A percentile compares a stretch with the other conserved stretches of the same genome.
These are phyloP conservation scores for Sialis lutaria DNA, from an alignment of 2,888 invertebrate species.

Conservation along the genomic window DNA sequence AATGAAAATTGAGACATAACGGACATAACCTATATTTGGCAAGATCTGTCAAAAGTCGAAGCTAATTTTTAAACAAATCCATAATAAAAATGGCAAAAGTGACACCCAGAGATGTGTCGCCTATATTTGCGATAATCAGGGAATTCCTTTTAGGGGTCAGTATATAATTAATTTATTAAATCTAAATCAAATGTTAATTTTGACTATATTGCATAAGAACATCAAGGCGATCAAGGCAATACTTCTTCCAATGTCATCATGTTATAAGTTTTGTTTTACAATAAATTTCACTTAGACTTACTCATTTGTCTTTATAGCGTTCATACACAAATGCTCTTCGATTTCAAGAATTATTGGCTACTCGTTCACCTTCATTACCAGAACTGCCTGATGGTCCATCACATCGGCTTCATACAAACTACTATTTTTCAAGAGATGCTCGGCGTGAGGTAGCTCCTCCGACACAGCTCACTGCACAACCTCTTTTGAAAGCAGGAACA, in stretches of 20 bases:
- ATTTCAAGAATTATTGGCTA: slow-evolving; percentile 44
- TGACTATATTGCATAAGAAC: not conserved
- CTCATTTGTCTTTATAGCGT: slow-evolving; percentile 27
- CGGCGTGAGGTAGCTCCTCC: slow-evolving; percentile 64
- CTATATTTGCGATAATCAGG: slow-evolving; percentile 39
- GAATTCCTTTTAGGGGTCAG: slow-evolving; percentile 49
- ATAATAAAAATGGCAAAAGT: slow-evolving; percentile 21
- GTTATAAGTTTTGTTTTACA: no score
- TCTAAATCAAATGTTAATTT: not conserved
- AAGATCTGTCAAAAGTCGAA: not conserved
- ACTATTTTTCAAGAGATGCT: slow-evolving; percentile 70
- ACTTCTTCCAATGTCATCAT: no score
- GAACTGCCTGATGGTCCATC: slow-evolving; percentile 65
- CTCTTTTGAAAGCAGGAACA: slow-evolving; percentile 24
- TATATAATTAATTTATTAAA: slow-evolving; percentile 14
- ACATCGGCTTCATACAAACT: slow-evolving; percentile 63
- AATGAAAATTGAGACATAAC: no score
- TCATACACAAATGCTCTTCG: slow-evolving; percentile 42
- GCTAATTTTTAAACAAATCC: not conserved
- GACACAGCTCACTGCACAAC: slow-evolving; percentile 13
- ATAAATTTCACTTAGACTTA: not conserved
- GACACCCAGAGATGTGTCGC: slow-evolving; percentile 44
- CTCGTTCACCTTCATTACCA: slow-evolving; percentile 69
- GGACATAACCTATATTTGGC: not conserved
- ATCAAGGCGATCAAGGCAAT: not conserved